Conservation (phyloP, 2,797 vertebrate species). For the Tragopan temminckii region DNA sequence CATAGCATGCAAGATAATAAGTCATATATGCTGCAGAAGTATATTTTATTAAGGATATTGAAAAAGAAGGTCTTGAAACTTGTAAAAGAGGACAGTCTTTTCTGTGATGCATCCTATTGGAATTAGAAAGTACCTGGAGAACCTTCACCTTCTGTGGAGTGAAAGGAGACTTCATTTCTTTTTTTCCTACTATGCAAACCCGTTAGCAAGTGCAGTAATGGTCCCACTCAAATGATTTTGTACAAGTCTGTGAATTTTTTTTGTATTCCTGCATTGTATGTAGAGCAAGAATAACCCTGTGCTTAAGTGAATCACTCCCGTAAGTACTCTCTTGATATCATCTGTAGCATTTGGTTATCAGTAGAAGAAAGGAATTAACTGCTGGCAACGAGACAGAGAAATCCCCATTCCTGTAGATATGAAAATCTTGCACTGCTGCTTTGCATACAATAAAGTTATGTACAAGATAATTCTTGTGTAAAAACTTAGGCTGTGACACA, state of each 20-base stretch:
- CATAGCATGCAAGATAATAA: background rate
- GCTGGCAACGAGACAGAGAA: background rate
- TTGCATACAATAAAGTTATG: background rate
- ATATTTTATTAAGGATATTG: background rate
- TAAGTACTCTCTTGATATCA: background rate
- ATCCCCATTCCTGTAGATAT: background rate
- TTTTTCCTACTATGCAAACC: rapidly evolving
- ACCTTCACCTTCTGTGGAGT: background rate
- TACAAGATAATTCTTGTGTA: background rate
- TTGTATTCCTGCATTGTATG: background rate
- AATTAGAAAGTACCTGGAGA: background rate
- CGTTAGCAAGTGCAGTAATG: background rate
- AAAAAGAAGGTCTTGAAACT: background rate
- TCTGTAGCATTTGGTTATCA: background rate
- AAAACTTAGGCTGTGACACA: background rate
- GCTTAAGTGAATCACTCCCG: background rate
- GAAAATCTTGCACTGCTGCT: background rate
- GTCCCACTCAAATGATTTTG: background rate
- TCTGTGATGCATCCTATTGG: background rate
- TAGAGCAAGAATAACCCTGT: background rate
- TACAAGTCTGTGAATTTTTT: background rate
- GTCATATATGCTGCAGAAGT: background rate
- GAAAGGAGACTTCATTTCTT: background rate
- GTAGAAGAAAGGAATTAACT: background rate
- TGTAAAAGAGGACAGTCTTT: background rate